These are phyloP conservation scores for Hystrix brachyura DNA, from an alignment of 2,113 vertebrate genomes.

Conservation along the genomic window DNA sequence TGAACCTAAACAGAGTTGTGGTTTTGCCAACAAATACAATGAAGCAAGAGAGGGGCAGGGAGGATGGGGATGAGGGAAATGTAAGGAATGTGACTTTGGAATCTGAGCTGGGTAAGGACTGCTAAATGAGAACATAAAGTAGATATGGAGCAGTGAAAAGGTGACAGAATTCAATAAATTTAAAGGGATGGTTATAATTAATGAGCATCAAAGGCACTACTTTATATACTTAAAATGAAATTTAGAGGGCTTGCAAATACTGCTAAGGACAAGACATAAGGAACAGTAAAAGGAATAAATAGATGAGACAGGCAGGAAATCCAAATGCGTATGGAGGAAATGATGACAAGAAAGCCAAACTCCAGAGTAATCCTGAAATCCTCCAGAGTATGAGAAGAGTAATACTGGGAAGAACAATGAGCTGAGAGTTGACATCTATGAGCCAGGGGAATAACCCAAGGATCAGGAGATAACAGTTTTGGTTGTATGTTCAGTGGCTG, in stretches of 20 bases:
- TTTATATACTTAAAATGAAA: not conserved
- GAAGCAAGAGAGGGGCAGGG: not conserved
- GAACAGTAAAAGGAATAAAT: not conserved
- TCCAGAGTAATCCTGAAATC: not conserved
- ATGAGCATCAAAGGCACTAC: not conserved
- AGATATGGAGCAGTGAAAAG: not conserved
- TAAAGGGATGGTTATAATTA: not conserved
- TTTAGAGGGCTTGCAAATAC: not conserved
- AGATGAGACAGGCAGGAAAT: not conserved
- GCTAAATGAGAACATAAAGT: not conserved
- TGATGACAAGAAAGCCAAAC: not conserved
- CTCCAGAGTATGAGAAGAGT: not conserved
- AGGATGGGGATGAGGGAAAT: not conserved
- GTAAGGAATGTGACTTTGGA: not conserved
- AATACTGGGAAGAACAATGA: not conserved
- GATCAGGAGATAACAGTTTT: not conserved
- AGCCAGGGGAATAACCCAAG: not conserved
- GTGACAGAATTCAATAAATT: not conserved
- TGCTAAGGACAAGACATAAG: not conserved
- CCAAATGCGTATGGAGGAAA: constrained; percentile 2
- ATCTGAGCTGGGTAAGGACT: not conserved
- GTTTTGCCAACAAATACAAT: constrained; percentile 6
- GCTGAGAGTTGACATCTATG: not conserved
- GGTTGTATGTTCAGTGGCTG: not conserved
- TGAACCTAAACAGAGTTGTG: not conserved